A percentile compares a stretch with the other conserved stretches of the same genome.
These are phyloP conservation scores for Spinus pinus DNA, from an alignment of 2,797 vertebrate species.

Conservation along the genomic window DNA sequence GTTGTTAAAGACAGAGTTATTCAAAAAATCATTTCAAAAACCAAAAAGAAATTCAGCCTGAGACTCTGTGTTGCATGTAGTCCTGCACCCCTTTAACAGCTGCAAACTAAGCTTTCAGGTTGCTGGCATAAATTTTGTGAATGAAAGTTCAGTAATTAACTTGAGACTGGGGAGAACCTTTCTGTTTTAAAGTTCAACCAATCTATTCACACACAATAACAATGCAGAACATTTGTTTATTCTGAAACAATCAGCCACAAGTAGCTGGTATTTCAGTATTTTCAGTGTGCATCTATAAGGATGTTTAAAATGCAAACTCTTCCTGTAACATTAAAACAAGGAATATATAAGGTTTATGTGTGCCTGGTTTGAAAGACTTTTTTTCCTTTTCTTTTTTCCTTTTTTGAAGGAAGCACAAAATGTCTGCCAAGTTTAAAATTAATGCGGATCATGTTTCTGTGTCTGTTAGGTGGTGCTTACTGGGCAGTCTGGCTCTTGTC, in stretches of 20 bases:
- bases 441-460: conserved; percentile 72
- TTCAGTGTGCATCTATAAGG: not conserved
- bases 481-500: conserved; percentile 75
- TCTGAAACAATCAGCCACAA: not conserved
- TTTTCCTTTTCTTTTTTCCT: not conserved
- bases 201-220: not conserved
- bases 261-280: not conserved
- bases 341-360: not conserved
- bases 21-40: not conserved
- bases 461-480: conserved; percentile 72
- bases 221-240: not conserved
- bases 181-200: not conserved
- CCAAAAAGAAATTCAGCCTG: not conserved
- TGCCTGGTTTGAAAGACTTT: conserved; percentile 43
- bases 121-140: not conserved
- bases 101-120: not conserved
- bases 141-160: not conserved
- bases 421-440: conserved; percentile 75
- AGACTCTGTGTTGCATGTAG: not conserved
- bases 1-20: not conserved
- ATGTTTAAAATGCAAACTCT: conserved; percentile 17
- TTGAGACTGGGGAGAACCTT: not conserved
- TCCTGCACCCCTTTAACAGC: not conserved
- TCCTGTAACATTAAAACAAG: conserved; percentile 31
- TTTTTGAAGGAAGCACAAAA: conserved; percentile 62